A percentile compares a stretch with the other conserved stretches of the same genome.
These are phyloP conservation scores for Enteromius paludinosus DNA, from an alignment of 2,797 vertebrate genomes.

Conservation along the genomic window DNA sequence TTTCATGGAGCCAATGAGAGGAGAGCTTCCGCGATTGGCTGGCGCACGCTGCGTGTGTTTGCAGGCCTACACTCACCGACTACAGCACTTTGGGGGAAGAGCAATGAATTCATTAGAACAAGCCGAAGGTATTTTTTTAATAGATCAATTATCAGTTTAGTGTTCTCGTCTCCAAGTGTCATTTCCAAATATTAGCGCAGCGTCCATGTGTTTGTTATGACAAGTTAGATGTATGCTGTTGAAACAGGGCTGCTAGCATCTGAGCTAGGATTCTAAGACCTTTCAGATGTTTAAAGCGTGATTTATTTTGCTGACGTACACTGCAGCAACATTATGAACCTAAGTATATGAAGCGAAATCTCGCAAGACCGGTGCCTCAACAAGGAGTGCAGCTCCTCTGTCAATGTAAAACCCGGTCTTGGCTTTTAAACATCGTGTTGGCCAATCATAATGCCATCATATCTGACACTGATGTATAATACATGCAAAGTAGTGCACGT, in stretches of 20 bases:
- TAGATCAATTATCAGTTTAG: neutral
- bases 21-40: slow-evolving; percentile 41
- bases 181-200: neutral
- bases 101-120: slow-evolving; percentile 97
- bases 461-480: neutral
- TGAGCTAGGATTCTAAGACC: neutral
- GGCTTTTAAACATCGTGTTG: neutral
- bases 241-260: slow-evolving; percentile 6
- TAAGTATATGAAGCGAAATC: neutral
- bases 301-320: neutral
- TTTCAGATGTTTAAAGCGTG: neutral
- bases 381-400: neutral
- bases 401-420: neutral
- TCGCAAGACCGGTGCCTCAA: neutral
- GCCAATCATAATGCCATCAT: neutral
- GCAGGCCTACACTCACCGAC: slow-evolving; percentile 42
- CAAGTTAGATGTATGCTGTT: neutral
- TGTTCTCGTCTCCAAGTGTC: neutral
- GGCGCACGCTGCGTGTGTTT: slow-evolving; percentile 23
- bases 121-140: slow-evolving; percentile 87
- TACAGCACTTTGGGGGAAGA: slow-evolving; percentile 40
- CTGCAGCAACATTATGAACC: neutral
- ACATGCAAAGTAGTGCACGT: neutral
- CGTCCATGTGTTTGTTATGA: neutral
- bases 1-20: slow-evolving; percentile 49